Evolutionary conservation across 1,140 invertebrate species (phyloP).

Genomic region (Heliconius eleuchia): DNA sequence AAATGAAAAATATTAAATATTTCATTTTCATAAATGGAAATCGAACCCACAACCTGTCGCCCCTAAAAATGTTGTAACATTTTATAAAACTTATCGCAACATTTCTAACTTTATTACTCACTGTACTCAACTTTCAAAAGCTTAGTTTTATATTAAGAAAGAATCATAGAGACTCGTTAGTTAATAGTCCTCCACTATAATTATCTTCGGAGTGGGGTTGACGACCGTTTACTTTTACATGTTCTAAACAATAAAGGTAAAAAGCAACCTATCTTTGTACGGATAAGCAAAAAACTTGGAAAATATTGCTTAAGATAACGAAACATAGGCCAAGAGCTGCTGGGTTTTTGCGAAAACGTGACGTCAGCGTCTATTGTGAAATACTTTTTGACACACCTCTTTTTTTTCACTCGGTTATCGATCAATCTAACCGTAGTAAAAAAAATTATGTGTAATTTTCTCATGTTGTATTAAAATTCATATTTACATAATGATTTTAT

Average conservation of each 20-base stretch:
- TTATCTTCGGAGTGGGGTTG: slow-evolving; percentile 58
- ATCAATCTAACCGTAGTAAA: not conserved
- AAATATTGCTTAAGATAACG: slow-evolving; percentile 47
- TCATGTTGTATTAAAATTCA: not conserved
- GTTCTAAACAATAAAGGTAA: slow-evolving; percentile 70
- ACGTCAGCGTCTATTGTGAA: not conserved
- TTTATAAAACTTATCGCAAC: not conserved
- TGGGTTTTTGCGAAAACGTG: slow-evolving; percentile 28
- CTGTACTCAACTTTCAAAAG: not conserved
- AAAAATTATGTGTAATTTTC: not conserved
- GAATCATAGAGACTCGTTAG: slow-evolving; percentile 51
- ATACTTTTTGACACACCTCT: not conserved
- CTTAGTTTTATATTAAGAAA: slow-evolving; percentile 1
- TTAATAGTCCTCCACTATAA: slow-evolving; percentile 58
- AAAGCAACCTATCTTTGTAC: slow-evolving; percentile 37
- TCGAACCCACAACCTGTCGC: too few relatives aligned
- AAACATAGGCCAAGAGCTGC: slow-evolving; percentile 19
- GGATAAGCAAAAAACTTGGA: slow-evolving; percentile 45
- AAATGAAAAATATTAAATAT: too few relatives aligned
- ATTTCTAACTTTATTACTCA: not conserved
- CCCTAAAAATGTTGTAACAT: too few relatives aligned
- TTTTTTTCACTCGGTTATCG: not conserved
- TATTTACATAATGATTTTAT: slow-evolving; percentile 11
- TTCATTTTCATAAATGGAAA: too few relatives aligned
- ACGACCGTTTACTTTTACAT: slow-evolving; percentile 55